Evolutionary conservation across 1,140 invertebrate species (phyloP), one percentile per base, ranked within the genome.

Genomic region (Drosophila nigromelanica): DNA sequence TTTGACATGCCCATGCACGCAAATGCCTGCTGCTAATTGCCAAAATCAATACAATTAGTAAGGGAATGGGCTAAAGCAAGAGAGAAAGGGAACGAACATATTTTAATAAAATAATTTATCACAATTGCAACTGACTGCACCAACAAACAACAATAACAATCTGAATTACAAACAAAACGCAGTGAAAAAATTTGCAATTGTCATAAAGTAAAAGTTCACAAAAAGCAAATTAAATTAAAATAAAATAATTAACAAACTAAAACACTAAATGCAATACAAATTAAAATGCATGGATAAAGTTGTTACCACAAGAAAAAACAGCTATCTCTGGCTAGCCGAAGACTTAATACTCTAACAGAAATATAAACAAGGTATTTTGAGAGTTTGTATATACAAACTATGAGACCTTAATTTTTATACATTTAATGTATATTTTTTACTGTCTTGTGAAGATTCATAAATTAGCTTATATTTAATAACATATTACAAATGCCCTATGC

Each of bases 21-120:
- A 51, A 24, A 62, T 51, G 42, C 37, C 58, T 21, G 55, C 11
- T 64, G 43, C 43, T 72, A 68, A 75, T 72, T 67, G 67, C 54
- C 59, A 39, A 79, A 64, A 66, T 67, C 67, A 83, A 79, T 60
- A 72, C 59, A 69, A 69, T 69, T 73, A 72, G 60, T 39, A 8
- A 51, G 37, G n/a, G 43, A 24, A 30, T 6, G 30, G 7, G 39
- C 10, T 30, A 6, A 52, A 54, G 14, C 11, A 33, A 40, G 24
- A 24, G 35, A 52, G n/a, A 43, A n/a, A 50, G 15, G n/a, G 52
- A 58, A 4, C 30, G 30, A 52, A 21, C 11, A 39, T 7, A 50
- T 47, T 79, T 72, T 62, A 55, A 37, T 43, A 82, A 71, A 76
- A 63, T 75, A 56, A 75, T 82, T 78, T 71, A 71, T 74, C 21